These are phyloP conservation scores for Melanogrammus aeglefinus DNA, from an alignment of 2,797 vertebrate genomes.

Conservation along the genomic window DNA sequence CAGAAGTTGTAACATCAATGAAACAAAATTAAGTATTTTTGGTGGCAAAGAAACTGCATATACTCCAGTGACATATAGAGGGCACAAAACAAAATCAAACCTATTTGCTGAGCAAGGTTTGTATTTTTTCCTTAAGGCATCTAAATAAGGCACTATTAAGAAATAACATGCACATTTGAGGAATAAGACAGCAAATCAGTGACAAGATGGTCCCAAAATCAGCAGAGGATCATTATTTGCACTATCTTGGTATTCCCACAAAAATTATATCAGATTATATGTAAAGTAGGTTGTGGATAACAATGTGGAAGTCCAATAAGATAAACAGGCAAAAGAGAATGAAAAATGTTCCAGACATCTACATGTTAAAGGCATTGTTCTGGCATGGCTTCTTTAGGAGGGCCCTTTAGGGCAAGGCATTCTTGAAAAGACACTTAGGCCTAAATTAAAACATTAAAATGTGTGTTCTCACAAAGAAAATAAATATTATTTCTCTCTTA, in stretches of 20 bases:
- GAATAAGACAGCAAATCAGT: neutral
- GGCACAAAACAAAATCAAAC: slow-evolving; percentile 37
- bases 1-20: slow-evolving; percentile 27
- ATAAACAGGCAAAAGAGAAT: slow-evolving; percentile 1
- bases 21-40: slow-evolving; percentile 53
- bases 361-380: slow-evolving; percentile 6
- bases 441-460: slow-evolving; percentile 17
- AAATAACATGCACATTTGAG: neutral
- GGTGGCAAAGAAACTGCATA: slow-evolving; percentile 42
- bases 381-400: neutral
- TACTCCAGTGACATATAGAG: slow-evolving; percentile 37
- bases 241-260: neutral
- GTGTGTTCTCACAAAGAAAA: slow-evolving; percentile 38
- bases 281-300: neutral
- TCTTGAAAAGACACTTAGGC: neutral
- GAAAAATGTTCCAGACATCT: neutral
- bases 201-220: neutral
- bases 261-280: neutral
- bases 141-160: neutral
- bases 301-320: neutral
- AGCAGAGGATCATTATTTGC: neutral
- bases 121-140: slow-evolving; percentile 13
- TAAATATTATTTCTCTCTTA: slow-evolving; percentile 23
- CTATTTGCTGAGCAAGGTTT: slow-evolving; percentile 60
- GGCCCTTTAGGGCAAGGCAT: neutral